Evolutionary conservation across 2,888 invertebrate species (phyloP), one percentile per base, ranked within the genome.

Genomic region (Synanthedon andrenaeformis): DNA sequence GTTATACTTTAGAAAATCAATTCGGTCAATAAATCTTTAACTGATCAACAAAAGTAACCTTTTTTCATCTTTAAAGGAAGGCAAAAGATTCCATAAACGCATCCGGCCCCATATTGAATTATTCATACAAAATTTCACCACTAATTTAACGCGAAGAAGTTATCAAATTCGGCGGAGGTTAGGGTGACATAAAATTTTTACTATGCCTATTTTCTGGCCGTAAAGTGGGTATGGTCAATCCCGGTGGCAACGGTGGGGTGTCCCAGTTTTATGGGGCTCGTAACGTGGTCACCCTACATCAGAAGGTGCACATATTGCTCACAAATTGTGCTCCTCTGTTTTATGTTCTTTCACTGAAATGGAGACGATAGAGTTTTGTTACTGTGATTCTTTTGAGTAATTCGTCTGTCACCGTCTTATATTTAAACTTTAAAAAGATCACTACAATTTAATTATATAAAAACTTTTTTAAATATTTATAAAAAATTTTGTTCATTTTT

Each of bases 141-240:
- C 69, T 69, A 69, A 73, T 75, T 74, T 65, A 72, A 65, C 70
- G 62, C 57, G 53, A 56, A 54, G 52, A 53, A 57, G 55, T 42
- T 54, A 54, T 70, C 70, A 72, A 74, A 72, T 70, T 55, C 57
- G 62, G 61, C 65, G 63, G 19, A 49, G 64, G 64, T 66, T 61
- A 64, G 56, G 57, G 54, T 58, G 54, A 57, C 67, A 67, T 76
- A 76, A 75, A 76, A 72, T 59, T 66, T 75, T 77, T 77, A 76
- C 64, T 67, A 58, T 62, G 60, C 64, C 76, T 70, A 74, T 74
- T 75, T 74, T 70, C 68, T 67, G 73, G 71, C 59, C 58, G 65
- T 77, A 77, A 77, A 77, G 60, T 67, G 72, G 45, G 13, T 14
- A 45, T 75, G 77, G 77, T 76, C 76, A 77, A 77, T 77, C 76